These are phyloP conservation scores for Vimba vimba DNA, from an alignment of 2,113 vertebrate genomes.

Conservation along the genomic window DNA sequence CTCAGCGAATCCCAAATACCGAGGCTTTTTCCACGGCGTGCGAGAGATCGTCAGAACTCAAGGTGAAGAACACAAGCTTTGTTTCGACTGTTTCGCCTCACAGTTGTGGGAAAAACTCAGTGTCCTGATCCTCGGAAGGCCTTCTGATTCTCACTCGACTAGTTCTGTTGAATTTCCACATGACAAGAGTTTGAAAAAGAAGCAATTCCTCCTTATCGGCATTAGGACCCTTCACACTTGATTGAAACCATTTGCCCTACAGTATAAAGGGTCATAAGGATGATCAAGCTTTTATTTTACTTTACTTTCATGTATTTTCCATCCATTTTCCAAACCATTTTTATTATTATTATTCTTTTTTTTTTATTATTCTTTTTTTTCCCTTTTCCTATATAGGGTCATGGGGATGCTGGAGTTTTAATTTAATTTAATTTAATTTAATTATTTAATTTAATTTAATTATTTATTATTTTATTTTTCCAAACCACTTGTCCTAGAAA, in stretches of 20 bases:
- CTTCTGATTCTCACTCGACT: background rate
- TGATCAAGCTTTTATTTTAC: no score
- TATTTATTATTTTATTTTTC: no score
- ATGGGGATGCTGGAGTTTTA: no score
- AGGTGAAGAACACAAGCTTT: conserved; percentile 71
- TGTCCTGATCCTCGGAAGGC: background rate
- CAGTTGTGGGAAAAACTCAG: background rate
- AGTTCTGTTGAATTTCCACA: background rate
- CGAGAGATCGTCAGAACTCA: conserved; percentile 86
- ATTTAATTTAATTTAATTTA: background rate
- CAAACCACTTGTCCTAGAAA: background rate
- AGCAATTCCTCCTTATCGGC: no score
- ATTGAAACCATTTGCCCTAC: no score
- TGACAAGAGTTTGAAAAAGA: background rate
- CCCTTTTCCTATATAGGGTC: background rate
- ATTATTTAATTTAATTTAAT: no score
- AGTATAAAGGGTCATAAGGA: background rate
- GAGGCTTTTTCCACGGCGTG: conserved; percentile 91
- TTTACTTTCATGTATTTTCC: no score
- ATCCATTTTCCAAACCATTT: background rate
- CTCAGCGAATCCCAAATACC: conserved; percentile 89
- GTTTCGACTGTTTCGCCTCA: conserved; percentile 46
- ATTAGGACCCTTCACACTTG: no score
- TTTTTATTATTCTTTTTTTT: background rate
- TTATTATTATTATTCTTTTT: background rate